Evolutionary conservation across 2,797 vertebrate genomes (phyloP).

Genomic region (Helostoma temminkii): DNA sequence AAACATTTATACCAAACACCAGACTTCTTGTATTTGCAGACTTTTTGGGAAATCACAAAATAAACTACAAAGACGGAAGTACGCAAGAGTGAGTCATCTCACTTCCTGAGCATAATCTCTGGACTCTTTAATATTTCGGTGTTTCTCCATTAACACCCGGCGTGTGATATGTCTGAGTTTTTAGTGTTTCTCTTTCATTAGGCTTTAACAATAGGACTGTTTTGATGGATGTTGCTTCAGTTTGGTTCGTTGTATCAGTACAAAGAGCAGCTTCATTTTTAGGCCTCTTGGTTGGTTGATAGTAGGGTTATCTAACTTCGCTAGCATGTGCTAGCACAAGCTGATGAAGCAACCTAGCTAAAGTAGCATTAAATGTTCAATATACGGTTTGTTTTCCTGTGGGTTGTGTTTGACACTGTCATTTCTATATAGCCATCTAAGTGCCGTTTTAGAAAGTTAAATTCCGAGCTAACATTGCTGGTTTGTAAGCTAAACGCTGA

Average conservation of each 20-base stretch:
- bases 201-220: background rate
- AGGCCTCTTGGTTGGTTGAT: constrained; percentile 35
- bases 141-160: constrained; percentile 14
- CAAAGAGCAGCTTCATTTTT: constrained; percentile 9
- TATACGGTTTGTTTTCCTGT: background rate
- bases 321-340: constrained; percentile 46
- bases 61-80: constrained; percentile 70
- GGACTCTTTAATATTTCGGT: constrained; percentile 32
- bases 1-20: accelerated
- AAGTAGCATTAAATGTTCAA: constrained; percentile 10
- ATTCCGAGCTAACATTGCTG: background rate
- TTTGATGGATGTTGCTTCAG: constrained; percentile 23
- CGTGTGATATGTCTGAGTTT: constrained; percentile 4
- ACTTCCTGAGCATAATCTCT: constrained; percentile 39
- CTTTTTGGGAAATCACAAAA: background rate
- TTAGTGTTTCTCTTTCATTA: background rate
- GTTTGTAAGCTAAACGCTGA: constrained; percentile 20
- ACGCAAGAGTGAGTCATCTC: background rate
- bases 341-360: constrained; percentile 6
- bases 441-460: background rate
- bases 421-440: background rate
- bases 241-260: background rate
- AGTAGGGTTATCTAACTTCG: constrained; percentile 57
- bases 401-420: background rate
- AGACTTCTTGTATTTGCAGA: background rate